Conservation (phyloP, 2,888 invertebrate genomes). For the Pachymerium ferrugineum region DNA sequence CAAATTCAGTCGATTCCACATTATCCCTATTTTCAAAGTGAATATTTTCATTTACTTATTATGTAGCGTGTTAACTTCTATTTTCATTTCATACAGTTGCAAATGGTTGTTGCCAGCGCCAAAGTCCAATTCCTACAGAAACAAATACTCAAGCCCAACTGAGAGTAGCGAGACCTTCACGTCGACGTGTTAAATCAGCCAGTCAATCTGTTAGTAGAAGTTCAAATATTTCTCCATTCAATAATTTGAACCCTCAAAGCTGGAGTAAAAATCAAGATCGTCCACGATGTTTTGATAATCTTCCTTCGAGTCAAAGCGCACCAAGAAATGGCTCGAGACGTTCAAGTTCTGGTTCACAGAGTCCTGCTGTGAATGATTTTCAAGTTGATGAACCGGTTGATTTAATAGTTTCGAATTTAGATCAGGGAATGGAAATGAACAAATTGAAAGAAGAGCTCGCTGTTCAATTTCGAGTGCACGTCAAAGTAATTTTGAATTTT, state of each 20-base stretch:
- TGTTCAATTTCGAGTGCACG: constrained; percentile 63
- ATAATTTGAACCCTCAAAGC: no score
- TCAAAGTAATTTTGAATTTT: constrained; percentile 58
- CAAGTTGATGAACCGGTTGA: constrained; percentile 49
- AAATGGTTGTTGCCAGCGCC: not conserved
- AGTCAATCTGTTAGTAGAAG: not conserved
- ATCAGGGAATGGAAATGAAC: constrained; percentile 61
- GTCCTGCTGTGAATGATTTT: not conserved
- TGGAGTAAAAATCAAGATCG: not conserved
- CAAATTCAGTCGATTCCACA: no score
- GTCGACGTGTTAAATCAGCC: not conserved
- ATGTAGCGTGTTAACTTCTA: no score
- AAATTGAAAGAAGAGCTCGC: constrained; percentile 64
- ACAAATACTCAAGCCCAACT: constrained; percentile 30
- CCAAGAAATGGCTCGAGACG: not conserved
- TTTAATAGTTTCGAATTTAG: constrained; percentile 63
- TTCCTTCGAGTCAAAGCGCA: not conserved
- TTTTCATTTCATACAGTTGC: no score
- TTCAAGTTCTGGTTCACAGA: not conserved
- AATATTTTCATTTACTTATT: no score
- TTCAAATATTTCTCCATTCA: not conserved
- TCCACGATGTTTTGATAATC: not conserved
- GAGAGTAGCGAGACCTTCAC: not conserved
- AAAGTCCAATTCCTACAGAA: not conserved
- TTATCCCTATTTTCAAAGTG: no score